phyloP scores from a whole-genome alignment of 2,113 vertebrate genomes.

The Pangasianodon hypophthalmus region DNA sequence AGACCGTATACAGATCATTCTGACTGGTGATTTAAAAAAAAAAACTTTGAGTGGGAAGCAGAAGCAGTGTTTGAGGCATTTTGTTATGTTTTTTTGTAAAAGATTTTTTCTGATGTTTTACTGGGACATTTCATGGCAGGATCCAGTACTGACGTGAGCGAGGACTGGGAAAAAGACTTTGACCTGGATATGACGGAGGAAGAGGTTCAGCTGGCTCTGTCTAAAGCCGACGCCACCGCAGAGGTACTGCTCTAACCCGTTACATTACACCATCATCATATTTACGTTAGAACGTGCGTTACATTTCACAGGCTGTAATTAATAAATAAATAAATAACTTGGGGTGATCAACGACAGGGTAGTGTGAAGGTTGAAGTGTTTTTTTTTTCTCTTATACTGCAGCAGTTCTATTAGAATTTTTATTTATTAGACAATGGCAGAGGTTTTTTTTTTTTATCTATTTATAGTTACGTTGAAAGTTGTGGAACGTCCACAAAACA shows the following conservation, averaged over 20 bases:
- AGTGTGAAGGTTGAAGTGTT: too few relatives aligned
- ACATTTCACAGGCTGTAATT: too few relatives aligned
- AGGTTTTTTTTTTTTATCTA: too few relatives aligned
- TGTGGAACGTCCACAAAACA: too few relatives aligned
- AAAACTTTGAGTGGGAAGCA: neutral
- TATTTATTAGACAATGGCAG: too few relatives aligned
- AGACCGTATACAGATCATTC: neutral
- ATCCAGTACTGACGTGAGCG: constrained; percentile 95
- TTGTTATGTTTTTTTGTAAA: neutral
- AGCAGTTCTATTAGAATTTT: too few relatives aligned
- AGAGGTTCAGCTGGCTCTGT: constrained; percentile 91
- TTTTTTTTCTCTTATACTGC: too few relatives aligned
- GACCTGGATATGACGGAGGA: constrained; percentile 99
- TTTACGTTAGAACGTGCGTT: neutral
- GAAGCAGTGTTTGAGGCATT: neutral
- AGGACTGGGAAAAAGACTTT: constrained; percentile 99
- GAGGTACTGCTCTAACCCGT: constrained; percentile 73
- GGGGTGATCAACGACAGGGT: too few relatives aligned
- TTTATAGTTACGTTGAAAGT: too few relatives aligned
- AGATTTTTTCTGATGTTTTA: neutral
- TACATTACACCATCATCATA: neutral
- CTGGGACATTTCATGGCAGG: constrained; percentile 70
- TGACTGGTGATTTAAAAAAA: neutral
- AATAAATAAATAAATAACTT: too few relatives aligned
- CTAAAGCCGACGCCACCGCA: constrained; percentile 84